Percentiles rank a stretch among this genome's conserved stretches.
phyloP scores from a whole-genome alignment of 1,140 invertebrate species.

The Nylanderia fulva region DNA sequence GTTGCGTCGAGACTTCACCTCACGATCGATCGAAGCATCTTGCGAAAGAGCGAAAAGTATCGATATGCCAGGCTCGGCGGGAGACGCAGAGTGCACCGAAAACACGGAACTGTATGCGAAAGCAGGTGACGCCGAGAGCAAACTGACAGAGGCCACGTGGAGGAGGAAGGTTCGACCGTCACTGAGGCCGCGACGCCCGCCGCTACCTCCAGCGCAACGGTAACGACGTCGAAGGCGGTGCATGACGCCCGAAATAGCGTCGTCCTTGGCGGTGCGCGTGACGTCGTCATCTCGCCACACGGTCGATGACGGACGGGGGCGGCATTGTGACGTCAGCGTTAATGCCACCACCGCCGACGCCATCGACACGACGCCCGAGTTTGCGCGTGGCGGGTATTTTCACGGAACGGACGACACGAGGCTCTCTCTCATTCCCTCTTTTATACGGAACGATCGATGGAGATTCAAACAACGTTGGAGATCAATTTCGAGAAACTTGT shows the following conservation, averaged over 20 bases:
- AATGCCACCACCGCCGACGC: slow-evolving; percentile 54
- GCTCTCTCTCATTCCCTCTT: background rate
- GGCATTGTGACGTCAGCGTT: slow-evolving; percentile 81
- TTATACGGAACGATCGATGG: slow-evolving; percentile 28
- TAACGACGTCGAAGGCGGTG: slow-evolving; percentile 70
- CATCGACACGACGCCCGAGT: slow-evolving; percentile 45
- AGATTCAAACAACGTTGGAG: background rate
- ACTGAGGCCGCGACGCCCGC: slow-evolving; percentile 47
- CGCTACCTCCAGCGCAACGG: slow-evolving; percentile 68
- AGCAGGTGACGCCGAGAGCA: slow-evolving; percentile 33
- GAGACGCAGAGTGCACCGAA: background rate
- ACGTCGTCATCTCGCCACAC: slow-evolving; percentile 78
- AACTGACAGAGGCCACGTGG: slow-evolving; percentile 53
- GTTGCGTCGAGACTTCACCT: slow-evolving; percentile 12
- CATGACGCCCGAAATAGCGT: slow-evolving; percentile 79
- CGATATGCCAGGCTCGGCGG: slow-evolving; percentile 17
- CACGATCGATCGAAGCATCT: slow-evolving; percentile 40
- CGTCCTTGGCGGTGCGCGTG: slow-evolving; percentile 81
- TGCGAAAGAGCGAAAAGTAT: background rate
- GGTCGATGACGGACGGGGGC: slow-evolving; percentile 83
- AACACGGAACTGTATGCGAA: slow-evolving; percentile 44
- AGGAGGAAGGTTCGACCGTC: slow-evolving; percentile 59
- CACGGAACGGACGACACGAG: slow-evolving; percentile 3
- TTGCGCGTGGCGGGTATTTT: slow-evolving; percentile 57
- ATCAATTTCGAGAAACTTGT: slow-evolving; percentile 9